Evolutionary conservation across 2,888 invertebrate genomes (phyloP).

Genomic region (Ennomos erosarius): DNA sequence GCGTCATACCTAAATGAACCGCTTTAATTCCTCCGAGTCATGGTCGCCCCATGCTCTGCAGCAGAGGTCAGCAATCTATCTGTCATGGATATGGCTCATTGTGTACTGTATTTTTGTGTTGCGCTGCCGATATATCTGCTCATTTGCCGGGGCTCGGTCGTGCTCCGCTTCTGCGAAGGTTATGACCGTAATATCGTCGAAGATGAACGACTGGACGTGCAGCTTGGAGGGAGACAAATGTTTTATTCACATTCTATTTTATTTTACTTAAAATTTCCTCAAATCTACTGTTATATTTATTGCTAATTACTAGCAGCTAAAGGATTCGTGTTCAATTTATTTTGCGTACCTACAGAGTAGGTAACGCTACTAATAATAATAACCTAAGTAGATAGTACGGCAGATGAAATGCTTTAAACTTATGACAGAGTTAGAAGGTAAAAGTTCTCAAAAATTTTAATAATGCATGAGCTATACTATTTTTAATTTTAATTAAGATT

Average conservation of each 20-base stretch:
- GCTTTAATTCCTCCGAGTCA: neutral
- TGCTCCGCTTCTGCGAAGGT: slow-evolving; percentile 14
- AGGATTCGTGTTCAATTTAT: too few relatives aligned
- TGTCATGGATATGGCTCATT: slow-evolving; percentile 42
- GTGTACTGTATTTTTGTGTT: slow-evolving; percentile 35
- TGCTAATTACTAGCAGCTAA: too few relatives aligned
- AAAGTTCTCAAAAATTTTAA: neutral
- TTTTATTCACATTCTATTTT: neutral
- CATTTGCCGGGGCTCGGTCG: slow-evolving; percentile 32
- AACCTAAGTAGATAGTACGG: too few relatives aligned
- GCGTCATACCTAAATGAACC: too few relatives aligned
- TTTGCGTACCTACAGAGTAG: too few relatives aligned
- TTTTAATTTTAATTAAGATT: slow-evolving; percentile 11
- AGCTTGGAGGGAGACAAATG: neutral
- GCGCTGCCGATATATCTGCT: slow-evolving; percentile 33
- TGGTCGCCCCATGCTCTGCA: slow-evolving; percentile 29
- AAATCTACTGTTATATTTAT: too few relatives aligned
- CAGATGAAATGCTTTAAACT: too few relatives aligned
- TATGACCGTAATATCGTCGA: slow-evolving; percentile 12
- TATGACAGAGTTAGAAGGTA: too few relatives aligned
- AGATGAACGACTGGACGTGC: slow-evolving; percentile 16
- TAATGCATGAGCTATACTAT: too few relatives aligned
- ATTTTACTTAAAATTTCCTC: too few relatives aligned
- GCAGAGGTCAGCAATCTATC: slow-evolving; percentile 40
- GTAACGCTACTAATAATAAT: too few relatives aligned